A percentile compares a stretch with the other conserved stretches of the same genome.
These are phyloP conservation scores for Anagrus nilaparvatae DNA, from an alignment of 1,140 invertebrate species.

Conservation along the genomic window DNA sequence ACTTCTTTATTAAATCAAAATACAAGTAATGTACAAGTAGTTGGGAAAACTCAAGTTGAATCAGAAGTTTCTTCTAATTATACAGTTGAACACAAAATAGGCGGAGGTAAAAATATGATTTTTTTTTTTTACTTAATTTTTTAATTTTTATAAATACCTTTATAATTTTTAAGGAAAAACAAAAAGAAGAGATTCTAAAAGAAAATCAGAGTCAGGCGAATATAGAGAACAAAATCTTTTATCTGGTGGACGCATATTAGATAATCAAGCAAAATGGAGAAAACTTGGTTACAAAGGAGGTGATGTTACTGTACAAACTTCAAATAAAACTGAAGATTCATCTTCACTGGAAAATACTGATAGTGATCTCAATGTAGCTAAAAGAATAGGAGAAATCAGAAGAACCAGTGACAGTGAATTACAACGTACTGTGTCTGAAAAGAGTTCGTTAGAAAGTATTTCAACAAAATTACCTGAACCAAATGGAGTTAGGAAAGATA, in stretches of 20 bases:
- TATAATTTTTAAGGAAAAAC: conserved; percentile 33
- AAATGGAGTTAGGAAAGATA: conserved; percentile 38
- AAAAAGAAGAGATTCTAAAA: conserved; percentile 45
- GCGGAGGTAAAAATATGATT: conserved; percentile 31
- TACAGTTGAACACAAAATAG: conserved; percentile 41
- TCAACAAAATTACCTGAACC: conserved; percentile 31
- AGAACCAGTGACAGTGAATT: conserved; percentile 42
- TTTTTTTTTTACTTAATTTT: not conserved
- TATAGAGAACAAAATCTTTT: conserved; percentile 40
- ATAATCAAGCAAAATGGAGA: conserved; percentile 38
- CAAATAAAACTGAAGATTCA: conserved; percentile 4
- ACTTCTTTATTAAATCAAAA: conserved; percentile 28
- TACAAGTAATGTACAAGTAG: conserved; percentile 28
- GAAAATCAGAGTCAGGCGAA: conserved; percentile 42
- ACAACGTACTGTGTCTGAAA: conserved; percentile 24
- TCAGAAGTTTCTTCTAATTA: conserved; percentile 36
- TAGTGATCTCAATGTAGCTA: conserved; percentile 29
- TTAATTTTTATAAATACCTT: not conserved
- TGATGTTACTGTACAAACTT: conserved; percentile 15
- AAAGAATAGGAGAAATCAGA: conserved; percentile 36
- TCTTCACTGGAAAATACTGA: conserved; percentile 16
- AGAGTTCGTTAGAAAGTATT: conserved; percentile 24
- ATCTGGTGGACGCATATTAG: conserved; percentile 38
- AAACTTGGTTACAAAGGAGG: conserved; percentile 39
- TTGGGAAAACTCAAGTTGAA: conserved; percentile 31